phyloP scores from a whole-genome alignment of 2,888 invertebrate species.

The Nomada ferruginata region DNA sequence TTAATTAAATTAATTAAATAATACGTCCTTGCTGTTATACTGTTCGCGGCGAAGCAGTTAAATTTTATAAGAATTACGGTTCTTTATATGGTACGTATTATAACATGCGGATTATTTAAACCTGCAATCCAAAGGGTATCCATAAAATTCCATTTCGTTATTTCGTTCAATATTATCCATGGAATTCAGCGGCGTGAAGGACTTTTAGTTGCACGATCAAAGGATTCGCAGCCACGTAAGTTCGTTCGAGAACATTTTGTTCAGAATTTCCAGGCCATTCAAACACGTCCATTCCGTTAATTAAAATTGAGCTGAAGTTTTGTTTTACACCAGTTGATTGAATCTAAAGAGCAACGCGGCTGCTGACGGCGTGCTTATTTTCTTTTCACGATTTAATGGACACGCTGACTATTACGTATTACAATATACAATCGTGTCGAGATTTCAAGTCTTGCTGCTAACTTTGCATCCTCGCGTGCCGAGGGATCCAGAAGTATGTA shows the following conservation, averaged over 20 bases:
- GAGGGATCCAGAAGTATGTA: slow-evolving; percentile 5
- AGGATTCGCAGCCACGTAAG: background rate
- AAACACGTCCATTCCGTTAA: slow-evolving; percentile 4
- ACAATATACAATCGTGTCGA: slow-evolving; percentile 5
- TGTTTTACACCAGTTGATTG: background rate
- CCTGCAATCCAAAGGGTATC: background rate
- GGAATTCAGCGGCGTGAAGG: background rate
- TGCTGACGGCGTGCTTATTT: slow-evolving; percentile 11
- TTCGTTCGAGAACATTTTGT: background rate
- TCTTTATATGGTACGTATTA: background rate
- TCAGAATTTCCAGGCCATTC: background rate
- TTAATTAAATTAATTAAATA: no score
- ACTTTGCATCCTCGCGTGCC: background rate
- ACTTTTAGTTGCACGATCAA: slow-evolving; percentile 36
- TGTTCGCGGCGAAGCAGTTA: background rate
- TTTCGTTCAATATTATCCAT: slow-evolving; percentile 4
- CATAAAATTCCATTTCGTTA: slow-evolving; percentile 6
- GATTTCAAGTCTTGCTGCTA: slow-evolving; percentile 16
- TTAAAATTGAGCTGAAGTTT: slow-evolving; percentile 13
- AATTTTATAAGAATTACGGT: background rate
- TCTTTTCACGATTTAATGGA: background rate
- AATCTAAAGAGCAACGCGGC: no score
- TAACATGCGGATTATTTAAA: no score
- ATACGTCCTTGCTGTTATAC: background rate
- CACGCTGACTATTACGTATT: background rate